Conservation (phyloP, 2,797 vertebrate species). For the Phalanger gymnotis region DNA sequence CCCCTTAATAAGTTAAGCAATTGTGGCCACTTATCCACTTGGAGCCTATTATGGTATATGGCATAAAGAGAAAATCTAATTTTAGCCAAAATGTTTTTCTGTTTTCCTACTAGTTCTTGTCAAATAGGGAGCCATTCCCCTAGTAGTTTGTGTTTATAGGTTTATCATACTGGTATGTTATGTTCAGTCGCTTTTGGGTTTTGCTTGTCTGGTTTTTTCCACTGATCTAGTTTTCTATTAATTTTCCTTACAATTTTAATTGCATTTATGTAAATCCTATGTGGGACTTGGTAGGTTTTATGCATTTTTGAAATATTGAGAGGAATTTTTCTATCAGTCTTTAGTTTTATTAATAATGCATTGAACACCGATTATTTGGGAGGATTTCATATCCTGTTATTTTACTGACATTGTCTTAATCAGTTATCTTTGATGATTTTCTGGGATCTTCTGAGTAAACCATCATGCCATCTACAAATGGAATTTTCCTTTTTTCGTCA, state of each 20-base stretch:
- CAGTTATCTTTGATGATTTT: background rate
- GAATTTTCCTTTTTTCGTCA: background rate
- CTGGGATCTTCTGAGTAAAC: background rate
- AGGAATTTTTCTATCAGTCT: background rate
- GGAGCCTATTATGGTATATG: background rate
- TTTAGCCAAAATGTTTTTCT: background rate
- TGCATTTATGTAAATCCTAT: background rate
- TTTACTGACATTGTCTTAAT: background rate
- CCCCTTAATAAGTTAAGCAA: background rate
- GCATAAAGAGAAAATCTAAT: background rate
- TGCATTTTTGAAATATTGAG: background rate
- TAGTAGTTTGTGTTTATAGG: background rate
- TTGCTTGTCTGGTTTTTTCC: background rate
- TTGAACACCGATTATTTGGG: background rate
- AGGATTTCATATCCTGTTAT: background rate
- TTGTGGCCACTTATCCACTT: background rate
- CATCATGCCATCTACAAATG: background rate
- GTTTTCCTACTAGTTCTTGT: background rate
- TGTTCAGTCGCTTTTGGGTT: background rate
- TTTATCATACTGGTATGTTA: background rate
- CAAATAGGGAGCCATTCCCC: background rate
- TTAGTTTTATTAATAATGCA: background rate
- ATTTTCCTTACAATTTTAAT: background rate
- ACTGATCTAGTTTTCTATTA: background rate
- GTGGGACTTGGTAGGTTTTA: background rate